Conservation (phyloP, 2,797 vertebrate genomes). For the Pangasius macronema region DNA sequence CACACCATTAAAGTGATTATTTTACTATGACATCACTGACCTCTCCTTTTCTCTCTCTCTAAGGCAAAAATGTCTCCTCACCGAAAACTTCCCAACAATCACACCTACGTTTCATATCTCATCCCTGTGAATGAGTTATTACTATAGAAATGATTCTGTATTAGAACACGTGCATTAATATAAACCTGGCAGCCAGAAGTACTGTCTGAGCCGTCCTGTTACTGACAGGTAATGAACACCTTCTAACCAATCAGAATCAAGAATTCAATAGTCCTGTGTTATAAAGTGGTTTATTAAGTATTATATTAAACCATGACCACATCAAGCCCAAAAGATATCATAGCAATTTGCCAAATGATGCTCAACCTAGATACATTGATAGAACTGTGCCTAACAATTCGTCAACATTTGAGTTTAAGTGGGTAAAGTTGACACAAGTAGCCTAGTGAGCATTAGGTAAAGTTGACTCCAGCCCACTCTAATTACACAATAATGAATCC, state of each 20-base stretch:
- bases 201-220: background rate
- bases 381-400: background rate
- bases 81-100: background rate
- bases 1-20: background rate
- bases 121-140: background rate
- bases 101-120: background rate
- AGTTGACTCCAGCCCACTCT: no score
- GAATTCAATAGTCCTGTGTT: background rate
- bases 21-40: background rate
- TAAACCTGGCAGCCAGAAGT: background rate
- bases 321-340: background rate
- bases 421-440: no score
- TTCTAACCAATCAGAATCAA: background rate
- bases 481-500: background rate
- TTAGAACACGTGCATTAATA: background rate
- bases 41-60: background rate
- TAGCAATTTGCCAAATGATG: background rate
- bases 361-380: background rate
- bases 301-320: background rate
- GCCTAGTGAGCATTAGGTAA: no score
- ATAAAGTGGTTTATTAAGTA: background rate
- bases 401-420: no score
- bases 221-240: background rate
- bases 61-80: background rate
- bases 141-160: background rate